Evolutionary conservation across 2,888 invertebrate genomes (phyloP).

Genomic region (Rhodophaea formosa): DNA sequence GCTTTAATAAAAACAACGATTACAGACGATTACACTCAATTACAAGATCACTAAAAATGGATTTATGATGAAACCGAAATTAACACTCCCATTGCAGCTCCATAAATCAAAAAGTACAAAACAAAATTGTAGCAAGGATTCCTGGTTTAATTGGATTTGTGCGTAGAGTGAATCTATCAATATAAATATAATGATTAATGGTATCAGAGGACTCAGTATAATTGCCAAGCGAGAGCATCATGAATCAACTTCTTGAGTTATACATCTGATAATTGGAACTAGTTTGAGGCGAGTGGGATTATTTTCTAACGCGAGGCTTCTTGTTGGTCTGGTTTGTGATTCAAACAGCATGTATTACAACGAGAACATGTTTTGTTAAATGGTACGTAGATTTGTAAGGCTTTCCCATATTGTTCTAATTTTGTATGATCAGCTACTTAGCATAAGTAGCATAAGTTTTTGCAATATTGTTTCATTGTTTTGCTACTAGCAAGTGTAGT

Average conservation of each 20-base stretch:
- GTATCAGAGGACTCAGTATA: slow-evolving; percentile 68
- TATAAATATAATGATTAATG: slow-evolving; percentile 70
- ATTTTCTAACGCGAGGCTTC: slow-evolving; percentile 25
- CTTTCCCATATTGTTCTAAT: background rate
- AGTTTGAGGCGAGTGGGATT: slow-evolving; percentile 53
- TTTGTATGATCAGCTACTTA: too few relatives aligned
- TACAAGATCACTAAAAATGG: slow-evolving; percentile 59
- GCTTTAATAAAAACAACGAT: slow-evolving; percentile 51
- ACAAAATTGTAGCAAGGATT: slow-evolving; percentile 72
- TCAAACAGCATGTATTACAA: slow-evolving; percentile 1
- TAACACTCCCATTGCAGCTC: slow-evolving; percentile 66
- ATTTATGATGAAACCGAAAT: slow-evolving; percentile 70
- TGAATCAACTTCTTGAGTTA: slow-evolving; percentile 73
- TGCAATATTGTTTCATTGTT: too few relatives aligned
- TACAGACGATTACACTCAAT: slow-evolving; percentile 61
- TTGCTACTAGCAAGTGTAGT: too few relatives aligned
- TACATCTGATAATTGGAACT: slow-evolving; percentile 73
- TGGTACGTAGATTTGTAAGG: background rate
- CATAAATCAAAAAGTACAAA: slow-evolving; percentile 67
- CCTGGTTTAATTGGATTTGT: slow-evolving; percentile 74
- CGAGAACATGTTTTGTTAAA: background rate
- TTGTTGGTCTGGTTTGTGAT: slow-evolving; percentile 3
- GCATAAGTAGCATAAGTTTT: too few relatives aligned
- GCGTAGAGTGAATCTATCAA: slow-evolving; percentile 72
- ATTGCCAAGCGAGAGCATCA: slow-evolving; percentile 71